Base-by-base conservation (phyloP, 2,888 invertebrate species). In the Nemurella pictetii region DNA sequence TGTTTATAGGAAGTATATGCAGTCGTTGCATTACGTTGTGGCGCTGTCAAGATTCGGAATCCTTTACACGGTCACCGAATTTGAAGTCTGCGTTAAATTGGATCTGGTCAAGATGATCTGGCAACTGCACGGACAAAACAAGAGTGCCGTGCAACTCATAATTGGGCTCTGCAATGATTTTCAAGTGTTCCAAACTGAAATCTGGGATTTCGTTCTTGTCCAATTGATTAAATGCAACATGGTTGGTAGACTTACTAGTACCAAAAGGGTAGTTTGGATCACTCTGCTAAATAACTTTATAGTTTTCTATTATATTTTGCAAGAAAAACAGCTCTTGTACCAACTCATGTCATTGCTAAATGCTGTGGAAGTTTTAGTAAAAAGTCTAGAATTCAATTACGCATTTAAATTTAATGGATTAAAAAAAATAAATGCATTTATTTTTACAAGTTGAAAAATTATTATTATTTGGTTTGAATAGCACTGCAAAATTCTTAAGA, bases 101-200 rank as follows among this genome's bases (percentile, higher is more conserved):
- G 82, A 82, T 0, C 26, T 82, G 72, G 55, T 82, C 12, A 82
- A 82, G 7, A 28, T 82, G 82, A 36, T 82, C 27, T 82, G 82
- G 28, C 36, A 55, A 25, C 25, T 30, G 26, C 29, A 36, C 27
- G 55, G 27, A n/a, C 36, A 28, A 9, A 55, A 28, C 29, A 26
- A 27, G 28, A 26, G 9, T 15, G 29, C 55, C 1, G 20, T 82
- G 12, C 2, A 27, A 9, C 29, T 82, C 15, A 55, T 82, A 15
- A 29, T 30, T 26, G 26, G 27, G n/a, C 82, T 82, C 15, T 82
- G 82, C 28, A 12, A 55, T 26, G 82, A 82, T 29, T 82, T 72
- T 27, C 3, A 28, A 28, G 26, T 82, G 9, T 82, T 82, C 28
- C 28, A 72, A 20, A 20, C 72, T 0, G 55, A 55, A 29, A 26